phyloP scores from a whole-genome alignment of 2,797 vertebrate species.

The Melanotaenia pygmaea region DNA sequence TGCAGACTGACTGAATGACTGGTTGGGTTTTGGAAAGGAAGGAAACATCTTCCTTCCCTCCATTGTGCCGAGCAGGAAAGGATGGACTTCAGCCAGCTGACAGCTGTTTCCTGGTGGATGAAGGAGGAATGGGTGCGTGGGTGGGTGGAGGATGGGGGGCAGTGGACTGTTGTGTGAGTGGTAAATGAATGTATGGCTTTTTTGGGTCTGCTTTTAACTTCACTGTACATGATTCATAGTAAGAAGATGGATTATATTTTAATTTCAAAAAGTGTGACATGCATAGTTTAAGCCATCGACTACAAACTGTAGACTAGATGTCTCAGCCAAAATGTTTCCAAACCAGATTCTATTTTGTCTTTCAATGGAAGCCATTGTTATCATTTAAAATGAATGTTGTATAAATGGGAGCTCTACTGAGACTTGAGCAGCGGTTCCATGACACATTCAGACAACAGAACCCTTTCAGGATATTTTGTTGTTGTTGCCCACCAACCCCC shows the following conservation, averaged over 20 bases:
- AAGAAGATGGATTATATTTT: not conserved
- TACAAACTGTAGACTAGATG: not conserved
- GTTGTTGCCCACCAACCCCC: no score
- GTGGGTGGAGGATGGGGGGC: constrained; percentile 8
- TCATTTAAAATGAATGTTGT: not conserved
- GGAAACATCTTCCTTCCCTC: constrained; percentile 91
- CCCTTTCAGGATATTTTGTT: not conserved
- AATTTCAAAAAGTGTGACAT: not conserved
- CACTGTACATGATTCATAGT: constrained; percentile 8
- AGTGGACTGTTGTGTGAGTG: constrained; percentile 22
- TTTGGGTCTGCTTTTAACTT: constrained; percentile 26
- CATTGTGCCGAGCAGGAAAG: constrained; percentile 91
- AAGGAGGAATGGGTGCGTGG: constrained; percentile 67
- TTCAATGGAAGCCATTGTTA: not conserved
- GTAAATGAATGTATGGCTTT: constrained; percentile 31
- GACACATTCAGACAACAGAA: not conserved
- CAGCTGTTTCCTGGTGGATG: constrained; percentile 86
- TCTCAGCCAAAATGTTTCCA: not conserved
- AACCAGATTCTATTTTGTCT: not conserved
- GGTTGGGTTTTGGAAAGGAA: constrained; percentile 70
- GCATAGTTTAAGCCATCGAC: constrained; percentile 5
- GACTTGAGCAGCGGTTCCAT: not conserved
- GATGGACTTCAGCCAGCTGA: constrained; percentile 85
- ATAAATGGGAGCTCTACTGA: not conserved
- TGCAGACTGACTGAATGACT: constrained; percentile 39